Conservation (phyloP, 2,888 invertebrate species). For the Cyclophora albipunctata region DNA sequence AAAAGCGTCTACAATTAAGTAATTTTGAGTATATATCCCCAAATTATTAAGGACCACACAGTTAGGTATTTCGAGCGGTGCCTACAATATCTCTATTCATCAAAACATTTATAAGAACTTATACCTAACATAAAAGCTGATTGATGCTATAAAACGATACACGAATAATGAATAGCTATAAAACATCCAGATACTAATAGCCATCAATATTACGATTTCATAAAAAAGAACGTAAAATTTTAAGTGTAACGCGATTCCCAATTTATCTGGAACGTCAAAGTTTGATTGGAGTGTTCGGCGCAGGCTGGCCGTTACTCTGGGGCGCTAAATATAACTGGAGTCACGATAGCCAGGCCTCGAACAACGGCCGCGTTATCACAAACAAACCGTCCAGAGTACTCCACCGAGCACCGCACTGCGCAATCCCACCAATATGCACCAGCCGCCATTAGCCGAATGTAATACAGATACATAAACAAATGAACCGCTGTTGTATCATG, state of each 20-base stretch:
- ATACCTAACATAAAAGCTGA: no score
- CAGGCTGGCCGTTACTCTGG: constrained; percentile 30
- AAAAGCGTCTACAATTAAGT: no score
- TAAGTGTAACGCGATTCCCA: constrained; percentile 11
- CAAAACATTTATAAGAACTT: no score
- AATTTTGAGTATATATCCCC: no score
- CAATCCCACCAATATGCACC: constrained; percentile 12
- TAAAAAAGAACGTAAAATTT: constrained; percentile 11
- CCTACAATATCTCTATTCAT: no score
- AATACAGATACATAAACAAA: no score
- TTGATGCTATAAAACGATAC: no score
- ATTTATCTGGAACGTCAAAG: constrained; percentile 9
- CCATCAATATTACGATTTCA: constrained; percentile 14
- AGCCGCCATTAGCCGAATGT: neutral
- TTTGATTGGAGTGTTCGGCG: constrained; percentile 29
- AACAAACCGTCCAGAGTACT: constrained; percentile 44
- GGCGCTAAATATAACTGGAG: constrained; percentile 46
- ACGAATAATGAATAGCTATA: constrained; percentile 1
- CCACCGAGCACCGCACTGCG: constrained; percentile 19
- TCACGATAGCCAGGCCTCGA: constrained; percentile 52
- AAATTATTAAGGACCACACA: no score
- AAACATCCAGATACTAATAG: constrained; percentile 10
- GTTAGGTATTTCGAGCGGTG: no score
- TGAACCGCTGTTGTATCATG: no score
- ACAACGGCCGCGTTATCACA: constrained; percentile 64